A percentile compares a stretch with the other conserved stretches of the same genome.
Conservation (phyloP, 2,888 invertebrate genomes). For the Athetis lepigone region DNA sequence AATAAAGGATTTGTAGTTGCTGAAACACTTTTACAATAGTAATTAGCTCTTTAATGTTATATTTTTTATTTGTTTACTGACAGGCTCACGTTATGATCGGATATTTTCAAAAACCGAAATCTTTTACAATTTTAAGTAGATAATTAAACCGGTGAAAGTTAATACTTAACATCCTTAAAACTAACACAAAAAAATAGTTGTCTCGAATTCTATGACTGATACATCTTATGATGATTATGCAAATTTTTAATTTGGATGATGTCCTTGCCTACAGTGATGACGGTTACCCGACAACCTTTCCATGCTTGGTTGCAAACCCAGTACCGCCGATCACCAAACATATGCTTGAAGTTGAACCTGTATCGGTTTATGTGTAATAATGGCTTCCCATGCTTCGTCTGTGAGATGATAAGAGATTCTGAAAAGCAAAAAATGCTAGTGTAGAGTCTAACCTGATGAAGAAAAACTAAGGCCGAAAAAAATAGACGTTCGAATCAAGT, state of each 20-base stretch:
- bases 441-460: too few relatives aligned
- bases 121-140: too few relatives aligned
- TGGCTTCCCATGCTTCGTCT: slow-evolving; percentile 60
- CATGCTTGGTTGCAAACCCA: slow-evolving; percentile 42
- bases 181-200: background rate
- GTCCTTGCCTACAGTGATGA: slow-evolving; percentile 21
- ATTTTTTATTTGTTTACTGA: too few relatives aligned
- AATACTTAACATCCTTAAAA: background rate
- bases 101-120: too few relatives aligned
- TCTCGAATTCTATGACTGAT: background rate
- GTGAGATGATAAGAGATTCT: slow-evolving; percentile 25
- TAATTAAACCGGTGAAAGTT: too few relatives aligned
- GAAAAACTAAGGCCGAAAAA: too few relatives aligned
- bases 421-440: slow-evolving; percentile 18
- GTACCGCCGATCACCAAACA: slow-evolving; percentile 32
- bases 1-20: too few relatives aligned
- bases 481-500: too few relatives aligned
- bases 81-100: too few relatives aligned
- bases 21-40: too few relatives aligned
- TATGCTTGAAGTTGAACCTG: slow-evolving; percentile 62
- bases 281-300: slow-evolving; percentile 37
- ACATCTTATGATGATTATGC: slow-evolving; percentile 33
- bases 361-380: slow-evolving; percentile 62
- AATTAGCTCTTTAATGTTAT: too few relatives aligned
- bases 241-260: slow-evolving; percentile 26